Conservation (phyloP, 2,797 vertebrate species). For the Parotocinclus haroldoi region DNA sequence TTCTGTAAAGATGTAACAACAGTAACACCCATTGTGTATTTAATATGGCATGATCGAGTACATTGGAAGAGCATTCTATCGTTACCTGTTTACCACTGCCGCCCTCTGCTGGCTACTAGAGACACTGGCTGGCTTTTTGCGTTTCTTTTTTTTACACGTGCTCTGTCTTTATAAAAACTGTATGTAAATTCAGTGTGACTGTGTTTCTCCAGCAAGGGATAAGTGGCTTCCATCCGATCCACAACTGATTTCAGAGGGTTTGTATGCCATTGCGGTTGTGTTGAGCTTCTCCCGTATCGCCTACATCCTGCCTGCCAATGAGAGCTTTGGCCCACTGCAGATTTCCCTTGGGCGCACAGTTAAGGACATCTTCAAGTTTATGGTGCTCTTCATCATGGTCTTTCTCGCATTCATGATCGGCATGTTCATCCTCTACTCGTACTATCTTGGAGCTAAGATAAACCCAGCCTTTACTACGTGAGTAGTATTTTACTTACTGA, state of each 20-base stretch:
- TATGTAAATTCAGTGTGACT: not conserved
- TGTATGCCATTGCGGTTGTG: slow-evolving; percentile 85
- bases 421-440: slow-evolving; percentile 89
- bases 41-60: too few species aligned
- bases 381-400: slow-evolving; percentile 90
- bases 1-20: too few species aligned
- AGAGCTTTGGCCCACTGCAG: slow-evolving; percentile 86
- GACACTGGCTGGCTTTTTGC: too few species aligned
- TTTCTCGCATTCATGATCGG: slow-evolving; percentile 90
- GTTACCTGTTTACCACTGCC: too few species aligned
- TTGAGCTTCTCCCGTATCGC: slow-evolving; percentile 86
- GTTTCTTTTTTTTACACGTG: too few species aligned
- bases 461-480: slow-evolving; percentile 87
- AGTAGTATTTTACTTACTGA: slow-evolving; percentile 55
- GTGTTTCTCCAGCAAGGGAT: slow-evolving; percentile 73
- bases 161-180: too few species aligned
- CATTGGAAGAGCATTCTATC: too few species aligned
- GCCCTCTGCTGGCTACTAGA: too few species aligned
- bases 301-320: slow-evolving; percentile 86
- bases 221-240: slow-evolving; percentile 89
- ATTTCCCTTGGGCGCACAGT: slow-evolving; percentile 87
- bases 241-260: slow-evolving; percentile 86
- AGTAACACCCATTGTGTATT: too few species aligned
- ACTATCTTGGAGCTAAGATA: slow-evolving; percentile 86
- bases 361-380: slow-evolving; percentile 90